A percentile compares a stretch with the other conserved stretches of the same genome.
phyloP scores from a whole-genome alignment of 2,888 invertebrate genomes.

The Drosophila falleni region DNA sequence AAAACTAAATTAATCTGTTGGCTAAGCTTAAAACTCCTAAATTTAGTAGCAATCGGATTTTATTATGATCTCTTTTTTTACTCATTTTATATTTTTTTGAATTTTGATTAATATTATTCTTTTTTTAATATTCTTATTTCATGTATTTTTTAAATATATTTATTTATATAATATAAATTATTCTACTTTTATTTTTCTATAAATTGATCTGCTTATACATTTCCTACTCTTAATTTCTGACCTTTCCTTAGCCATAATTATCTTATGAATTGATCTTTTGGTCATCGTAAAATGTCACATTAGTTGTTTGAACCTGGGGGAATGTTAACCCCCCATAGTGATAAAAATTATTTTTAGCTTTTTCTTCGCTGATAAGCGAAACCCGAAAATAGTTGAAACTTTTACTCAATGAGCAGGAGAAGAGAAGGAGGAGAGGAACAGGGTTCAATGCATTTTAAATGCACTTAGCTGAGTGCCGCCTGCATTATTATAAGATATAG shows the following conservation, averaged over 20 bases:
- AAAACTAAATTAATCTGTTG: background rate
- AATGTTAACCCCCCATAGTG: slow-evolving; percentile 25
- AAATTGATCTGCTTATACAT: background rate
- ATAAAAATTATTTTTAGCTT: slow-evolving; percentile 53
- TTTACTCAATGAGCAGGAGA: background rate
- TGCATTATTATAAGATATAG: slow-evolving; percentile 48
- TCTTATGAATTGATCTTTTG: slow-evolving; percentile 30
- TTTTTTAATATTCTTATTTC: background rate
- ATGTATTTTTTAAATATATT: background rate
- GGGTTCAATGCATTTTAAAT: slow-evolving; percentile 49
- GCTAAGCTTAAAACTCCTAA: background rate
- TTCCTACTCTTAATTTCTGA: background rate
- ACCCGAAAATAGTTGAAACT: slow-evolving; percentile 37
- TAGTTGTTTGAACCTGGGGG: background rate
- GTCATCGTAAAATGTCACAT: slow-evolving; percentile 37
- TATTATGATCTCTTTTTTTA: background rate
- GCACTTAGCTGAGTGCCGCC: slow-evolving; percentile 75
- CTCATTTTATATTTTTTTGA: no score
- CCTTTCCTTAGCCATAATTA: slow-evolving; percentile 7
- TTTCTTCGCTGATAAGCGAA: slow-evolving; percentile 46
- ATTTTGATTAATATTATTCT: no score
- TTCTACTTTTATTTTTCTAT: background rate
- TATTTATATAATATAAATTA: background rate
- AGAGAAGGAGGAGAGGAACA: background rate
- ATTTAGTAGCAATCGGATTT: background rate